These are phyloP conservation scores for Sclerodermus sp. DNA, from an alignment of 2,888 invertebrate genomes.

Conservation along the genomic window DNA sequence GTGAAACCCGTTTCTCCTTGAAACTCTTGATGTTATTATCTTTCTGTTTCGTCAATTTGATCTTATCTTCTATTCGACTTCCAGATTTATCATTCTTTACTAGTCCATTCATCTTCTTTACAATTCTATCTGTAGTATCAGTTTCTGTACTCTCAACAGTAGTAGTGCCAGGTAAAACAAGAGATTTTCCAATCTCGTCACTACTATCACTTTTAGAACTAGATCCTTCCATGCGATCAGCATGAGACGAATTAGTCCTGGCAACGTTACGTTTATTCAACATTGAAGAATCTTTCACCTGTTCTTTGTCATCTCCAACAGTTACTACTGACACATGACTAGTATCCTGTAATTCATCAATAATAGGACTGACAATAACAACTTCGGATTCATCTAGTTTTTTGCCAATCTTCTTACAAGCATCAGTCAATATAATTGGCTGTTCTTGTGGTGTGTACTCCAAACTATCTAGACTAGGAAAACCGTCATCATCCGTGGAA, in stretches of 20 bases:
- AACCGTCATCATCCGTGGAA: slow-evolving; percentile 69
- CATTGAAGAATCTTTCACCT: slow-evolving; percentile 72
- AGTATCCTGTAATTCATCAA: slow-evolving; percentile 66
- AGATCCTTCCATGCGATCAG: slow-evolving; percentile 24
- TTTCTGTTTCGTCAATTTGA: slow-evolving; percentile 28
- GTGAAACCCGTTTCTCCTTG: slow-evolving; percentile 59
- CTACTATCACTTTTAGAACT: slow-evolving; percentile 44
- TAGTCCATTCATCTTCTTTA: slow-evolving; percentile 60
- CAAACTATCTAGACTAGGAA: slow-evolving; percentile 74
- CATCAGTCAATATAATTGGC: slow-evolving; percentile 54
- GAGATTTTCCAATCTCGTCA: slow-evolving; percentile 57
- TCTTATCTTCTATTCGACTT: slow-evolving; percentile 48
- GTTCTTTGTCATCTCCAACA: slow-evolving; percentile 77
- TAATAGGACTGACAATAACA: slow-evolving; percentile 74
- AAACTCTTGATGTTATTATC: slow-evolving; percentile 24
- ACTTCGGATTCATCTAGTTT: slow-evolving; percentile 87
- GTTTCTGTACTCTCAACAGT: slow-evolving; percentile 48
- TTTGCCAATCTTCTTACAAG: slow-evolving; percentile 60
- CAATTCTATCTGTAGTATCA: slow-evolving; percentile 30
- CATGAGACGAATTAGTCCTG: background rate
- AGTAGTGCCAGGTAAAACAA: slow-evolving; percentile 59
- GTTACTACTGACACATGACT: slow-evolving; percentile 92
- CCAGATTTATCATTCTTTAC: slow-evolving; percentile 44
- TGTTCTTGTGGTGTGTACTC: slow-evolving; percentile 62
- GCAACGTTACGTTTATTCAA: slow-evolving; percentile 49